A percentile compares a stretch with the other conserved stretches of the same genome.
phyloP scores from a whole-genome alignment of 2,797 vertebrate genomes.

The Lepus oiostolus region DNA sequence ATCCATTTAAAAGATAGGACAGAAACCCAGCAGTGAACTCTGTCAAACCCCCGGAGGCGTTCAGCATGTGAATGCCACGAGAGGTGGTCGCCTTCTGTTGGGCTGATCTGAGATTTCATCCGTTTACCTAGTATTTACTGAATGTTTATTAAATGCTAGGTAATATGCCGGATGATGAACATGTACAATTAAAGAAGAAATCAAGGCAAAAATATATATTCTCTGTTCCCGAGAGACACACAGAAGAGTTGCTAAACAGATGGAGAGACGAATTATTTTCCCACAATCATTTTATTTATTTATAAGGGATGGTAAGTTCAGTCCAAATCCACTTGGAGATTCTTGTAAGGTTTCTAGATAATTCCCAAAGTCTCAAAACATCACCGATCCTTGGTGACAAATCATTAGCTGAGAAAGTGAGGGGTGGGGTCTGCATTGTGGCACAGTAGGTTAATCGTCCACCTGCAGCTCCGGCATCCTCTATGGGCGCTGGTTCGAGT shows the following conservation, averaged over 20 bases:
- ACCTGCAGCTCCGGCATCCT: no score
- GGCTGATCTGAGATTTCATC: not conserved
- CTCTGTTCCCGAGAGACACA: conserved; percentile 16
- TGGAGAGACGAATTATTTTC: conserved; percentile 2
- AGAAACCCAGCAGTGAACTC: not conserved
- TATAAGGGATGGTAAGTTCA: not conserved
- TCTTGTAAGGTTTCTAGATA: not conserved
- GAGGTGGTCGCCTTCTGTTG: not conserved
- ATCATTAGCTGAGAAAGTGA: not conserved
- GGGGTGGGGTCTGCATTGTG: no score
- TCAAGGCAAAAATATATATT: not conserved
- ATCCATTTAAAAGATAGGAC: conserved; percentile 1
- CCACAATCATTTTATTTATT: conserved; percentile 41
- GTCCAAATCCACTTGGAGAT: not conserved
- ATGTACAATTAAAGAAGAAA: conserved; percentile 26
- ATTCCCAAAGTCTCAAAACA: not conserved
- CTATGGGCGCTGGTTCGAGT: no score
- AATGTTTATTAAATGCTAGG: not conserved
- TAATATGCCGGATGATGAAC: not conserved
- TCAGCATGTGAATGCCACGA: not conserved
- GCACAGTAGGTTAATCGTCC: no score
- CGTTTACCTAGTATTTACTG: conserved; percentile 47
- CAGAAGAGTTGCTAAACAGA: not conserved
- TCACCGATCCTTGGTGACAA: not conserved
- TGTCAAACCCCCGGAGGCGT: not conserved